Base-by-base conservation (phyloP, 2,113 vertebrate species). In the Columba janthina region DNA sequence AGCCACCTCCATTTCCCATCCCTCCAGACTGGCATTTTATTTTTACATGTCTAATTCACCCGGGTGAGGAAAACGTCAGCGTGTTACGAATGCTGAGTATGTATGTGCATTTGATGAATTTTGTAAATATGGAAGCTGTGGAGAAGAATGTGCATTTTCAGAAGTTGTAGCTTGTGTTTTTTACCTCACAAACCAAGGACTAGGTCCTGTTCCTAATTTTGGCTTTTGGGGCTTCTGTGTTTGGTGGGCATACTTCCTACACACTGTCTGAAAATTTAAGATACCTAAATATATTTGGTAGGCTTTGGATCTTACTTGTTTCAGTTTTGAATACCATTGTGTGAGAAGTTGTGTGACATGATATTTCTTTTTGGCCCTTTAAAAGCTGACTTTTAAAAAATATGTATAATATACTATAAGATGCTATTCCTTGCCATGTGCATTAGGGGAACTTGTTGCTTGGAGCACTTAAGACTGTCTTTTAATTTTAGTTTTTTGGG, bases 31-130 rank as follows among this genome's bases (percentile, higher is more conserved):
- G 88, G 18, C 12, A 1, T 66, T 90, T 88, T 40, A 36, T 76
- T 93, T 83, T n/a, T 65, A 5, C 5, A 0, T 26, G 22, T n/a
- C 40, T 76, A 8, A 15, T 21, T 93, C 40, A 22, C 19, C 6
- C 15, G 6, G 32, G 12, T 26, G 28, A 80, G 64, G 12, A 62
- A 50, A 10, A 5, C 0, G 0, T 46, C 42, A 48, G 34, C 16
- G 0, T 29, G 11, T 50, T 73, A 14, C 2, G 14, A 61, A 29
- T 31, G 31, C 36, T n/a, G 34, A 24, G 25, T 53, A 0, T 8
- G 15, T 25, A 6, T 54, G 22, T 64, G 17, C 10, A 1, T 42
- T 69, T 42, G 53, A 12, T 92, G 38, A 48, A 24, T 77, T 84
- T 56, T 73, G 65, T 86, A 56, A 86, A 48, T 32, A 29, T 0